Evolutionary conservation across 1,140 invertebrate genomes (phyloP).

Genomic region (Euura lappo): DNA sequence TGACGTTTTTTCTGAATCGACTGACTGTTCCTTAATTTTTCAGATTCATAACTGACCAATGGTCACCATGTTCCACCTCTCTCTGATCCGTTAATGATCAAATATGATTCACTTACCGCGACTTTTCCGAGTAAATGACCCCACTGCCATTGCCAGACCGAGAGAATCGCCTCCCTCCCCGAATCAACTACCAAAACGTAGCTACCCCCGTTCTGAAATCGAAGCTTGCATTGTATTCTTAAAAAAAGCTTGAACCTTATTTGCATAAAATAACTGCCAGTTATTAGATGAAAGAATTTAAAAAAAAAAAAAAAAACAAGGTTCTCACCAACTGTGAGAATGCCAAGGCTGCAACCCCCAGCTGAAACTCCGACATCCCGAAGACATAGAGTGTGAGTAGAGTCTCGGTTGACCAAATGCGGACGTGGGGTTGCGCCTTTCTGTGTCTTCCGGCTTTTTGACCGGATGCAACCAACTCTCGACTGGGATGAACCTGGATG

Average conservation of each 20-base stretch:
- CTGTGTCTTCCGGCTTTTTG: conserved; percentile 82
- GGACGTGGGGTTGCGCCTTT: conserved; percentile 88
- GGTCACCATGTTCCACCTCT: too few species aligned
- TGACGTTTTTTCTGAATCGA: conserved; percentile 11
- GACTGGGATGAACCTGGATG: conserved; percentile 82
- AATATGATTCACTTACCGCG: conserved; percentile 68
- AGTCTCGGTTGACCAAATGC: conserved; percentile 93
- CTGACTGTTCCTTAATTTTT: background rate
- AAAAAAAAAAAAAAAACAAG: conserved; percentile 5
- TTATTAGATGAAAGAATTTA: background rate
- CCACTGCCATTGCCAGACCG: conserved; percentile 91
- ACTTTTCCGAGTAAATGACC: conserved; percentile 87
- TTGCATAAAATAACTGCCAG: too few species aligned
- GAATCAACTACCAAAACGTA: conserved; percentile 86
- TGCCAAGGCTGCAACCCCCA: conserved; percentile 86
- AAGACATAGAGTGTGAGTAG: conserved; percentile 91
- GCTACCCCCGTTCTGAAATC: conserved; percentile 80
- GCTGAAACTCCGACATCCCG: conserved; percentile 89
- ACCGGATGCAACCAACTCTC: conserved; percentile 89
- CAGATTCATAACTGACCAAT: too few species aligned
- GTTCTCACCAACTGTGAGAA: conserved; percentile 83
- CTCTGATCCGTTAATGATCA: background rate
- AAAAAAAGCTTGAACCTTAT: background rate
- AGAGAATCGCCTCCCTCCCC: conserved; percentile 83
- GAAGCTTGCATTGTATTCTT: background rate